Conservation (phyloP, 2,797 vertebrate species). For the Crocidura indochinensis region DNA sequence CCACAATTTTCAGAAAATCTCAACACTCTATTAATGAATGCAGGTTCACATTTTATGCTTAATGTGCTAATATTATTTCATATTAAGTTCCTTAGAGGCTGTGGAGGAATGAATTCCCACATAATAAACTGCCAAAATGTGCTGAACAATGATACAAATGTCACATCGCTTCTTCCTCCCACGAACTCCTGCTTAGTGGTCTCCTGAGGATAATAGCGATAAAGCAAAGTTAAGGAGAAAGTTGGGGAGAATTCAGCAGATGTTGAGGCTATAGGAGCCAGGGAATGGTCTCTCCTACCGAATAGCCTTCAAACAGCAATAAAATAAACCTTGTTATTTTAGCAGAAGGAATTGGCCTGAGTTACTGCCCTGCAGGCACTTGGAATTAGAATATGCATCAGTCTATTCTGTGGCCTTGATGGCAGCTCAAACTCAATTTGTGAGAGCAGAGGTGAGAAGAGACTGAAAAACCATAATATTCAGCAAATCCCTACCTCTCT, state of each 20-base stretch:
- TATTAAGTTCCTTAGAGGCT: constrained; percentile 67
- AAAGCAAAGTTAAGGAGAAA: constrained; percentile 83
- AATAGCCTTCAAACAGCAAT: constrained; percentile 82
- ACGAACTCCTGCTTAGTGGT: constrained; percentile 67
- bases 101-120: constrained; percentile 65
- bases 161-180: constrained; percentile 75
- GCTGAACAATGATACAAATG: constrained; percentile 80
- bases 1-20: constrained; percentile 36
- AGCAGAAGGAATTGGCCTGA: constrained; percentile 78
- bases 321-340: constrained; percentile 84
- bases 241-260: constrained; percentile 72
- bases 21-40: constrained; percentile 73
- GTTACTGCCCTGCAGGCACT: constrained; percentile 79
- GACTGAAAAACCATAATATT: constrained; percentile 48
- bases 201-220: constrained; percentile 79
- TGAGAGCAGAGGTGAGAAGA: constrained; percentile 57
- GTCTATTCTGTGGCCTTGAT: constrained; percentile 78
- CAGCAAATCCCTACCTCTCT: background rate
- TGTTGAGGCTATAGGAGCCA: constrained; percentile 81
- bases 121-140: constrained; percentile 77
- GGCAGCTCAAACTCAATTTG: constrained; percentile 70
- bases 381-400: constrained; percentile 79
- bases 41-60: constrained; percentile 70
- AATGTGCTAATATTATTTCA: constrained; percentile 79
- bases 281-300: constrained; percentile 77